Percentiles rank a stretch among this genome's conserved stretches.
phyloP scores from a whole-genome alignment of 2,888 invertebrate species.

The Portevinia maculata region DNA sequence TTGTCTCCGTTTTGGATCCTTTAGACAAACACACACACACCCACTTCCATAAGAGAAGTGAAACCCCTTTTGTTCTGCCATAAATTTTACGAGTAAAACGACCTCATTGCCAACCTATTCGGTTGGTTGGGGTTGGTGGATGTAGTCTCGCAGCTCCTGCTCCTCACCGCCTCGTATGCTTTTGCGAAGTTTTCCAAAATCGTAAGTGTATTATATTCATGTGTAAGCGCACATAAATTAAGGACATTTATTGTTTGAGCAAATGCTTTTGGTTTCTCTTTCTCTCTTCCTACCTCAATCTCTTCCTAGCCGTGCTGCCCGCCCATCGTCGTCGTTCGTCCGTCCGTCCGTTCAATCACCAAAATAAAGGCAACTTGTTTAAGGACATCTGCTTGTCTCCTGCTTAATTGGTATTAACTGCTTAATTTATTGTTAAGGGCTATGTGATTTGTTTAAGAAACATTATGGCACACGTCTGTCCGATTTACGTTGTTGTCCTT shows the following conservation, averaged over 20 bases:
- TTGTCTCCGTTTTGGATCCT: constrained; percentile 73
- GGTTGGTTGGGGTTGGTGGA: constrained; percentile 46
- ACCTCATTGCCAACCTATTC: constrained; percentile 69
- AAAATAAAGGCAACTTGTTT: constrained; percentile 76
- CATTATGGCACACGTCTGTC: constrained; percentile 77
- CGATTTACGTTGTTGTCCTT: constrained; percentile 2
- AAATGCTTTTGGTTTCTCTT: constrained; percentile 71
- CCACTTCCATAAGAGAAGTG: not conserved
- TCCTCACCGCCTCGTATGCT: constrained; percentile 29
- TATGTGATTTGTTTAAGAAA: constrained; percentile 81
- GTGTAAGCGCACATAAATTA: constrained; percentile 77
- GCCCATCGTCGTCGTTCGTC: constrained; percentile 3
- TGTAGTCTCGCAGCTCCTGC: constrained; percentile 24
- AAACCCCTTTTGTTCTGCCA: constrained; percentile 58
- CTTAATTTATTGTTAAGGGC: constrained; percentile 81
- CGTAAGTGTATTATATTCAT: constrained; percentile 74
- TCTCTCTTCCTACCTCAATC: constrained; percentile 3
- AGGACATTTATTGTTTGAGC: constrained; percentile 77
- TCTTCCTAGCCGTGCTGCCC: not conserved
- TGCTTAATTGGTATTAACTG: constrained; percentile 82
- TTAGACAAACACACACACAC: constrained; percentile 43
- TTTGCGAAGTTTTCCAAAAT: constrained; percentile 70
- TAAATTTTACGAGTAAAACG: constrained; percentile 67
- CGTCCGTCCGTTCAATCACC: constrained; percentile 57
- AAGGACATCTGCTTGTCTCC: constrained; percentile 79